phyloP scores from a whole-genome alignment of 2,113 vertebrate genomes.

The Conger conger region DNA sequence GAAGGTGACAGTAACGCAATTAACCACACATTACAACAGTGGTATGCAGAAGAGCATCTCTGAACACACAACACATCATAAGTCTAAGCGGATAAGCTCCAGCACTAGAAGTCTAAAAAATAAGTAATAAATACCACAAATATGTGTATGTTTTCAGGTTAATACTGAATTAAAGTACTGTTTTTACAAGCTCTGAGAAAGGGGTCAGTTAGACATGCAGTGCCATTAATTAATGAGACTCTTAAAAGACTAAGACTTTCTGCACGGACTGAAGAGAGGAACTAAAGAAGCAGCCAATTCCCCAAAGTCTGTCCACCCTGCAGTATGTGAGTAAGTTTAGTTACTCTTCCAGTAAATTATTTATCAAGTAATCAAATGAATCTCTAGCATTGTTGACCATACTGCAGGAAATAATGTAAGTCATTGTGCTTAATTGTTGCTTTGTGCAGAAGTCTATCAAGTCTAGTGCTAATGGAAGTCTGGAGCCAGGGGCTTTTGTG shows the following conservation, averaged over 20 bases:
- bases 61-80: too few species aligned
- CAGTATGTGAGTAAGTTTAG: conserved; percentile 1
- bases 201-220: neutral
- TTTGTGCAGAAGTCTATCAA: neutral
- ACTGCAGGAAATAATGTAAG: conserved; percentile 33
- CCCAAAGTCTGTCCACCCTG: neutral
- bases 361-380: conserved; percentile 35
- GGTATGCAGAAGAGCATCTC: too few species aligned
- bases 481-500: conserved; percentile 26
- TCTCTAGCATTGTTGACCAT: conserved; percentile 22
- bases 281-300: neutral
- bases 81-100: too few species aligned
- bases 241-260: neutral
- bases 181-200: neutral
- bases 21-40: too few species aligned
- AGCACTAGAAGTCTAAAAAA: too few species aligned
- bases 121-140: too few species aligned
- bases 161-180: neutral
- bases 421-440: conserved; percentile 33
- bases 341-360: conserved; percentile 36
- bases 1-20: too few species aligned
- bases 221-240: neutral
- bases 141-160: neutral
- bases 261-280: neutral
- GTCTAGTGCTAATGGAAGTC: conserved; percentile 35